A percentile compares a stretch with the other conserved stretches of the same genome.
Conservation (phyloP, 2,113 vertebrate species). For the Helogale parvula region DNA sequence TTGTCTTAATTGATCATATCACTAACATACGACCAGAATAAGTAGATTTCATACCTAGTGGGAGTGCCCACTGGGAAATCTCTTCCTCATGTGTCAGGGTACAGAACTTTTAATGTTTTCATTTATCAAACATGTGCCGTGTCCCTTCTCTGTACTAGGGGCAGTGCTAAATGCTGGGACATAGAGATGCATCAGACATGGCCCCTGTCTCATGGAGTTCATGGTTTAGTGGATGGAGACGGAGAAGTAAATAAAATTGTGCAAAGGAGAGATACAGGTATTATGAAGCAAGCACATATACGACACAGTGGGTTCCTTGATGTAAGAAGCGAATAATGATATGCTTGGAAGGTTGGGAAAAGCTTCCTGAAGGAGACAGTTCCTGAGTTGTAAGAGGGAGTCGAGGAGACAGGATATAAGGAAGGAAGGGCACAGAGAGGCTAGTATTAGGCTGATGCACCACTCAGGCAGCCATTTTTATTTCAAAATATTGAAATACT, state of each 20-base stretch:
- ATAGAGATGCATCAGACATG: background rate
- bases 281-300: rapidly evolving
- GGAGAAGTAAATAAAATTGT: background rate
- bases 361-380: background rate
- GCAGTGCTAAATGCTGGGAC: background rate
- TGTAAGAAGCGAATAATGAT: background rate
- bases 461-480: background rate
- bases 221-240: background rate
- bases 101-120: background rate
- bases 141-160: background rate
- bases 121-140: background rate
- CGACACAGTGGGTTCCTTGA: background rate
- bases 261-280: background rate
- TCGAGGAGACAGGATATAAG: background rate
- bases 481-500: background rate
- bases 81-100: background rate
- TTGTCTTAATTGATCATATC: background rate
- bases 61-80: background rate
- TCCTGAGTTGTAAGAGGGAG: background rate
- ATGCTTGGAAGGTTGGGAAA: background rate
- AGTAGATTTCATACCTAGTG: background rate
- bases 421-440: background rate
- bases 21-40: background rate
- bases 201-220: background rate
- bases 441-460: background rate